Base-by-base conservation (phyloP, 2,888 invertebrate genomes). In the Scaptodrosophila latifasciaeformis region DNA sequence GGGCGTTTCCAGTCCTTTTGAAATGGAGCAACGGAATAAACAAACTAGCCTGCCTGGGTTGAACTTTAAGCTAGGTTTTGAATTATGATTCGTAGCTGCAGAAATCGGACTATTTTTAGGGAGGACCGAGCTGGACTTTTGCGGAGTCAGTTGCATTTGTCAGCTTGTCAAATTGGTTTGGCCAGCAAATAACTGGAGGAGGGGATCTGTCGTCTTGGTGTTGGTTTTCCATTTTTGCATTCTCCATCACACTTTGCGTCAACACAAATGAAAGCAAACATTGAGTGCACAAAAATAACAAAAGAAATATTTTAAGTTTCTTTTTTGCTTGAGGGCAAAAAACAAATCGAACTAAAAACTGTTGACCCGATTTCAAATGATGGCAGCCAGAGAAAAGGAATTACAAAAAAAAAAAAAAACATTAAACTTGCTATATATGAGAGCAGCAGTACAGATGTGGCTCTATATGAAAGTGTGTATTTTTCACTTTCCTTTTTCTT, bases 201-300 rank as follows among this genome's bases (percentile, higher is more conserved):
- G 27, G 9, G 5, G 5, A 5, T 27, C 27, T 27, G 27, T 5
- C 9, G 5, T 5, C 9, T 27, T 9, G 44, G 44, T 77, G 67
- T 65, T 75, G 58, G 70, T 63, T 71, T 78, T 78, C 67, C 67
- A 78, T 75, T 70, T 67, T n/a, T n/a, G n/a, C n/a, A n/a, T n/a
- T n/a, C n/a, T n/a, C n/a, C n/a, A n/a, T n/a, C n/a, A n/a, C n/a
- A n/a, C n/a, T n/a, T n/a, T n/a, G n/a, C n/a, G n/a, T n/a, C n/a
- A n/a, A n/a, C n/a, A n/a, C n/a, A n/a, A n/a, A n/a, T n/a, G n/a
- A n/a, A n/a, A n/a, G n/a, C n/a, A n/a, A n/a, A n/a, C n/a, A n/a
- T n/a, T n/a, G 15, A 34, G 34, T 12, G 34, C 15, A n/a, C 35
- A 40, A 34, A 24, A 24, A 18, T 10, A 60, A 59, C 35, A 51